Evolutionary conservation across 2,113 vertebrate species (phyloP).

Genomic region (Ammodytes dubius): DNA sequence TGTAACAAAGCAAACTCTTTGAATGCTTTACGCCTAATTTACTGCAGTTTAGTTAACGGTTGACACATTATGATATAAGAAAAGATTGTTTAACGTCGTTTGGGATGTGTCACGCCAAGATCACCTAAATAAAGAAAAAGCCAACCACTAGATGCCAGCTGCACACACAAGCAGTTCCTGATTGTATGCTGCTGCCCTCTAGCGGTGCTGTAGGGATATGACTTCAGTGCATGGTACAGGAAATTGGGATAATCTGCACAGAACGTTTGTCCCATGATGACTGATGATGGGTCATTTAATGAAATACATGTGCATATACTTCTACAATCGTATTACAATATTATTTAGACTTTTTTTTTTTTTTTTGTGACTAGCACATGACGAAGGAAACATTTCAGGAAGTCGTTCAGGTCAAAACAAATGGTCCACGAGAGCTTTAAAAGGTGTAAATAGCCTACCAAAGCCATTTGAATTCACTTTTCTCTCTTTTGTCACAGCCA

Average conservation of each 20-base stretch:
- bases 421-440: background rate
- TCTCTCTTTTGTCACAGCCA: background rate
- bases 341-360: background rate
- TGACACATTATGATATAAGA: no score
- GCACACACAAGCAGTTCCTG: background rate
- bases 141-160: background rate
- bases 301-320: background rate
- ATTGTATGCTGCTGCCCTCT: constrained; percentile 51
- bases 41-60: no score
- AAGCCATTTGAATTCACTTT: background rate
- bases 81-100: background rate
- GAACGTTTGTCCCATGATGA: background rate
- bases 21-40: no score
- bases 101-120: background rate
- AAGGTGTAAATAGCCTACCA: background rate
- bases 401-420: background rate
- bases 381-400: background rate
- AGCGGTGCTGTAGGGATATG: background rate
- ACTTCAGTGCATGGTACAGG: background rate
- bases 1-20: no score
- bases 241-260: background rate
- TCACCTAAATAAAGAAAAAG: background rate
- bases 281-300: background rate
- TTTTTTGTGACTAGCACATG: background rate
- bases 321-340: background rate